A percentile compares a stretch with the other conserved stretches of the same genome.
Evolutionary conservation across 2,797 vertebrate species (phyloP).

Genomic region (Channallabes apus): DNA sequence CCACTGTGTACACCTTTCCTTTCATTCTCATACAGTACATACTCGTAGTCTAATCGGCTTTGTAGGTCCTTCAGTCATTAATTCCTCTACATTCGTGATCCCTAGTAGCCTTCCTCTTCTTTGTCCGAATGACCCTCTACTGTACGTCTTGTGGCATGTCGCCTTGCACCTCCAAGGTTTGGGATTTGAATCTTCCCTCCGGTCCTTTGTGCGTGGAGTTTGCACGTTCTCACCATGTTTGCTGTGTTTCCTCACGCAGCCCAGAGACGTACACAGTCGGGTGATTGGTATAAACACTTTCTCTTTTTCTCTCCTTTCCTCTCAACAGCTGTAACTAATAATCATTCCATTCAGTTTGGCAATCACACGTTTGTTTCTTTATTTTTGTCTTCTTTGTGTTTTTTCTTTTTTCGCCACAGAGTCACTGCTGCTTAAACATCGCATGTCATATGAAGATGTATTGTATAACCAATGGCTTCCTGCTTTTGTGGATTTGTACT

Average conservation of each 20-base stretch:
- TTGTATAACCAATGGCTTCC: background rate
- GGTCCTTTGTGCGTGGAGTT: too few relatives aligned
- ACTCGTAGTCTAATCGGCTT: background rate
- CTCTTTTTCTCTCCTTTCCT: background rate
- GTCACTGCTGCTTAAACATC: background rate
- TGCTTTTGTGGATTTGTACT: background rate
- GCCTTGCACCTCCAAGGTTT: background rate
- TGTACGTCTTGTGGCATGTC: too few relatives aligned
- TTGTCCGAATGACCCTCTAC: background rate
- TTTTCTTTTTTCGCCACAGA: background rate
- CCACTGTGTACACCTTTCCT: too few relatives aligned
- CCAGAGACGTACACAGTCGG: too few relatives aligned
- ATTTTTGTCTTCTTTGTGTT: background rate
- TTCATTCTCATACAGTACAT: background rate
- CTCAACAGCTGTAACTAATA: constrained; percentile 50
- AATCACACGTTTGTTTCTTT: background rate
- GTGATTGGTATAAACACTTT: background rate
- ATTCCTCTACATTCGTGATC: background rate
- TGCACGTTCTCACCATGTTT: background rate
- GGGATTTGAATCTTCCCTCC: background rate
- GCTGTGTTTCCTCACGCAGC: too few relatives aligned
- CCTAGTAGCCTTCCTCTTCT: background rate
- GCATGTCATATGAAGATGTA: background rate
- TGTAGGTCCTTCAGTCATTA: background rate
- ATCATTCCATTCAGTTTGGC: constrained; percentile 46